Conservation (phyloP, 64 coral and sea anemone species). For the Porites australiensis region DNA sequence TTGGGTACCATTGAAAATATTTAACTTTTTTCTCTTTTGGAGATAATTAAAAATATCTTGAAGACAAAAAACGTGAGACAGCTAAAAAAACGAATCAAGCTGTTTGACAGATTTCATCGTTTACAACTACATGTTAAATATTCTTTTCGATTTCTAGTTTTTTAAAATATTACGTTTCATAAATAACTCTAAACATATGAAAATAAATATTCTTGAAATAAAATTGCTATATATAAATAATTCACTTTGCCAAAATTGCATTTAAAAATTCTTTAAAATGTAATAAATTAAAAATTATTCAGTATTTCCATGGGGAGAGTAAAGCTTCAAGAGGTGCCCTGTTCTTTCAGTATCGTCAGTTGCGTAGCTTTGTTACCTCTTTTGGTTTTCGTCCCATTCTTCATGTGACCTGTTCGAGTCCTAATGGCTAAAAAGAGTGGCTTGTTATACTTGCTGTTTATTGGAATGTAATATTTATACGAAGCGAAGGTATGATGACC, state of each 20-base stretch:
- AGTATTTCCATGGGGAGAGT: not conserved
- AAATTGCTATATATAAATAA: not conserved
- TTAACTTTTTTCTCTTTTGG: not conserved
- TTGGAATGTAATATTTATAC: not conserved
- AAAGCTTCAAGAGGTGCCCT: constrained; percentile 1
- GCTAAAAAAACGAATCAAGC: not conserved
- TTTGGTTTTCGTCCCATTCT: constrained; percentile 17
- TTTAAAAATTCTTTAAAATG: too few species aligned
- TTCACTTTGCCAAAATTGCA: not conserved
- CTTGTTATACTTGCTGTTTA: not conserved
- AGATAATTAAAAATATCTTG: not conserved
- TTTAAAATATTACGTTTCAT: not conserved
- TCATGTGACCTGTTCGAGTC: constrained; percentile 18
- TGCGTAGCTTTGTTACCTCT: not conserved
- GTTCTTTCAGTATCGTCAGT: not conserved
- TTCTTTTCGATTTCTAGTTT: not conserved
- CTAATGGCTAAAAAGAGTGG: constrained; percentile 16
- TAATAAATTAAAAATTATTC: constrained; percentile 26
- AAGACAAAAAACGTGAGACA: too few species aligned
- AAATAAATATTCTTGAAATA: constrained; percentile 12
- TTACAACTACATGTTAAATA: not conserved
- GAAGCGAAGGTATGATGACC: constrained; percentile 33
- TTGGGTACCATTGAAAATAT: not conserved
- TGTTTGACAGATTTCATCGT: constrained; percentile 25
- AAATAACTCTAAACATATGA: not conserved